A percentile compares a stretch with the other conserved stretches of the same genome.
Conservation (phyloP, 2,888 invertebrate species). For the Romanomermis culicivorax region DNA sequence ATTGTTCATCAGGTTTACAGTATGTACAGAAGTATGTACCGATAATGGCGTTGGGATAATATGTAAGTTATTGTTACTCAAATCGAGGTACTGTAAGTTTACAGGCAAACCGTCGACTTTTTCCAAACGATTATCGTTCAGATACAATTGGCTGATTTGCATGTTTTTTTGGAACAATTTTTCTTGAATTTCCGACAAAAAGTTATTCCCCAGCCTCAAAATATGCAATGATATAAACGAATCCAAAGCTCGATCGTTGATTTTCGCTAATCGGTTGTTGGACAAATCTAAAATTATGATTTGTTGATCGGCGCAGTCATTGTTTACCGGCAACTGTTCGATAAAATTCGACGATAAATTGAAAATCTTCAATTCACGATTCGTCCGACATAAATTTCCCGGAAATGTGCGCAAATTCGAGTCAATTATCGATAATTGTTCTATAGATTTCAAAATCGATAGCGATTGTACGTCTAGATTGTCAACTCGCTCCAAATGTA, state of each 20-base stretch:
- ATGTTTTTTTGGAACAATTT: not conserved
- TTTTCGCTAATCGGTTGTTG: constrained; percentile 2
- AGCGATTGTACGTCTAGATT: not conserved
- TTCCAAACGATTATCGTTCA: not conserved
- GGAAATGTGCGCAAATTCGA: not conserved
- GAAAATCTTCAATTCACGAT: constrained; percentile 9
- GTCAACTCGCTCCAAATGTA: not conserved
- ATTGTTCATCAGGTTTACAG: constrained; percentile 34
- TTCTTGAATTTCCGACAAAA: not conserved
- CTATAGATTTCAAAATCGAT: constrained; percentile 4
- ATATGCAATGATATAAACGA: constrained; percentile 27
- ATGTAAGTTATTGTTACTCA: constrained; percentile 17
- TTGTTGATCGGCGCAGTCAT: no score
- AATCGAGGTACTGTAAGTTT: constrained; percentile 17
- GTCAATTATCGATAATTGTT: constrained; percentile 4
- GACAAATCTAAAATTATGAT: constrained; percentile 9
- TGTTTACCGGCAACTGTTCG: not conserved
- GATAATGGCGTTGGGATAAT: not conserved
- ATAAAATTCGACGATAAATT: constrained; percentile 10
- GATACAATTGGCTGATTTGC: not conserved
- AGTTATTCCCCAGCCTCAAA: constrained; percentile 50
- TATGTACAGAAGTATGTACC: not conserved
- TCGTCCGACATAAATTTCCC: constrained; percentile 9
- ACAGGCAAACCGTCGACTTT: not conserved
- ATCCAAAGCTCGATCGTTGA: not conserved